Percentiles rank a stretch among this genome's conserved stretches.
Conservation (phyloP, 2,888 invertebrate species). For the Meliscaeva auricollis region DNA sequence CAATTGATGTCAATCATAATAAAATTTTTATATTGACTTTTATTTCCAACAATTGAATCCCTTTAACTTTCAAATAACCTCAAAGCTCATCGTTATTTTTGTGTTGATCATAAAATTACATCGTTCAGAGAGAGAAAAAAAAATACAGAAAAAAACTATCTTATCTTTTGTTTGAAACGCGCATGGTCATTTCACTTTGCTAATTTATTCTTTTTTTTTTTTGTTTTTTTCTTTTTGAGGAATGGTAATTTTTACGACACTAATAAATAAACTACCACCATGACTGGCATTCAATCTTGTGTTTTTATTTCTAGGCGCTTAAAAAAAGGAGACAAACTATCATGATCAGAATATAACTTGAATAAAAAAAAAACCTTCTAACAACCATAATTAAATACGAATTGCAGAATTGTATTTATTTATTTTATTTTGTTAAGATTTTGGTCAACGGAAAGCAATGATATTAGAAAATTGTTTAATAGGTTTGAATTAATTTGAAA, state of each 20-base stretch:
- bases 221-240: too few relatives aligned
- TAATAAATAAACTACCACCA: background rate
- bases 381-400: too few relatives aligned
- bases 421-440: too few relatives aligned
- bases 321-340: constrained; percentile 6
- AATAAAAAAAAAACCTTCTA: background rate
- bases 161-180: too few relatives aligned
- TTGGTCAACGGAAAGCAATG: too few relatives aligned
- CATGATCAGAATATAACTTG: background rate
- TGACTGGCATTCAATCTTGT: background rate
- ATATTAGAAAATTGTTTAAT: too few relatives aligned
- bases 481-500: too few relatives aligned
- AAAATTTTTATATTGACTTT: constrained; percentile 51
- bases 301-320: background rate
- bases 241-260: constrained; percentile 14
- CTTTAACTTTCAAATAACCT: constrained; percentile 37
- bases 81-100: constrained; percentile 25
- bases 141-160: too few relatives aligned
- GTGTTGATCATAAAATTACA: constrained; percentile 23
- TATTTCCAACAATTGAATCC: constrained; percentile 56
- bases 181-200: constrained; percentile 9
- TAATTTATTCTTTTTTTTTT: background rate
- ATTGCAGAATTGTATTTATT: too few relatives aligned
- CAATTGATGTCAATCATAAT: constrained; percentile 60
- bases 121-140: background rate